Conservation (phyloP, 2,888 invertebrate species). For the Acanthosepion lycidas region DNA sequence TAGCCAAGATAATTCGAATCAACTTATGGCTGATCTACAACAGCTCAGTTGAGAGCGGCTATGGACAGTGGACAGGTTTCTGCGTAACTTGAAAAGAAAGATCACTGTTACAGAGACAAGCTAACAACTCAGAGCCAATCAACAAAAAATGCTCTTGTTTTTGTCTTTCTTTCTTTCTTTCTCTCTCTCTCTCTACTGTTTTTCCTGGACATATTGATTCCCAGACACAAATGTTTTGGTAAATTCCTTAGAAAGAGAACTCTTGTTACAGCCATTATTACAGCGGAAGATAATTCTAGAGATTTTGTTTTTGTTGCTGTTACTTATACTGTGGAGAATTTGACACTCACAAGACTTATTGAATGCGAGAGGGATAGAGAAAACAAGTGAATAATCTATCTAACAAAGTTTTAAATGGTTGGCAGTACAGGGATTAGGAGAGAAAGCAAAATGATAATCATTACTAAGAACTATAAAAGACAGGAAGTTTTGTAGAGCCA, state of each 20-base stretch:
- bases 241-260: not conserved
- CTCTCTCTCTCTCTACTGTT: not conserved
- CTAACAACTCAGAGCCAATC: not conserved
- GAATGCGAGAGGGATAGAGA: no score
- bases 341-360: no score
- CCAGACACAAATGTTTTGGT: not conserved
- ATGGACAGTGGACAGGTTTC: not conserved
- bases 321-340: not conserved
- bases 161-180: not conserved
- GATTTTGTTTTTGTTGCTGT: not conserved
- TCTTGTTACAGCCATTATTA: not conserved
- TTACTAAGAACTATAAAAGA: no score
- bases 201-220: slow-evolving; percentile 4
- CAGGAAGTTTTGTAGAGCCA: no score
- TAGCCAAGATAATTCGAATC: not conserved
- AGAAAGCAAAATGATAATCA: no score
- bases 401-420: no score
- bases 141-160: not conserved
- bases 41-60: not conserved
- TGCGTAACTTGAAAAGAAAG: not conserved
- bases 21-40: not conserved
- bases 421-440: no score
- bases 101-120: not conserved
- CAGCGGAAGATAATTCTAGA: not conserved
- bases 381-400: no score